These are phyloP conservation scores for Phengaris alcon DNA, from an alignment of 2,888 invertebrate species.

Conservation along the genomic window DNA sequence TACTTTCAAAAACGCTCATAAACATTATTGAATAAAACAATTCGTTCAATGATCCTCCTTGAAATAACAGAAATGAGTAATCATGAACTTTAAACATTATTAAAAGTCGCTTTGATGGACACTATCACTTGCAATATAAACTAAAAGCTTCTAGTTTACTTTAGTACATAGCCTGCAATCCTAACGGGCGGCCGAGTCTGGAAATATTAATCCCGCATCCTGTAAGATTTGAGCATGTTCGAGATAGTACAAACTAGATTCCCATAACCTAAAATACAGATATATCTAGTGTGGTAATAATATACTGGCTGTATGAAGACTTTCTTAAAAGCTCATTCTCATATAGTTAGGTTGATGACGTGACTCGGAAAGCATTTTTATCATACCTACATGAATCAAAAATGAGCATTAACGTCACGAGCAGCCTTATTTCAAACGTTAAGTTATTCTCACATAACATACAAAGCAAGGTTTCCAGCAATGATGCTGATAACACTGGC, in stretches of 20 bases:
- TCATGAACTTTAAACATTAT: neutral
- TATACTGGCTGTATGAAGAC: neutral
- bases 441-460: neutral
- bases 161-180: too few species aligned
- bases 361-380: neutral
- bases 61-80: neutral
- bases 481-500: slow-evolving; percentile 9
- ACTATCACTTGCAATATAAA: neutral
- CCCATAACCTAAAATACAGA: neutral
- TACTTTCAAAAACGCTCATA: slow-evolving; percentile 18
- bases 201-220: neutral
- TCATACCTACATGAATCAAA: neutral
- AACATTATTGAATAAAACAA: neutral
- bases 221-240: neutral
- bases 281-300: neutral
- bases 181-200: too few species aligned
- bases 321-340: neutral
- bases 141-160: too few species aligned
- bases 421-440: neutral
- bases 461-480: neutral
- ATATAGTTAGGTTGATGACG: neutral
- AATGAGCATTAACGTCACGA: neutral
- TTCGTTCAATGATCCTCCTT: slow-evolving; percentile 6
- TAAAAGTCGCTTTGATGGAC: neutral
- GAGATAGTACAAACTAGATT: neutral